A percentile compares a stretch with the other conserved stretches of the same genome.
Evolutionary conservation across 2,797 vertebrate genomes (phyloP).

Genomic region (Australoheros facetus): DNA sequence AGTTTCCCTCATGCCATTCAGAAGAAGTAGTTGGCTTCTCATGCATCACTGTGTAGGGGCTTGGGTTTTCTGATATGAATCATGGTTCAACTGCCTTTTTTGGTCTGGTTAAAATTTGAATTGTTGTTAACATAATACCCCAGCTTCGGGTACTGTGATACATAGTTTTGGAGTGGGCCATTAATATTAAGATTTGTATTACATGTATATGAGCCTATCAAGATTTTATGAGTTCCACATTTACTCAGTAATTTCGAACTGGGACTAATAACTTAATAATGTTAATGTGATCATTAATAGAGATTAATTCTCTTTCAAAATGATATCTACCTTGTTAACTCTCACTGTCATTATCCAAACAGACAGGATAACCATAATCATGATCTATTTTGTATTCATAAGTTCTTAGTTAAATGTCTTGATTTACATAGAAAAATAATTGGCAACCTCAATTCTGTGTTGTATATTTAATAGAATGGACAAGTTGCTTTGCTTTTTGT

Average conservation of each 20-base stretch:
- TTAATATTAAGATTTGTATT: slow-evolving; percentile 66
- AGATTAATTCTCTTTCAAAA: slow-evolving; percentile 2
- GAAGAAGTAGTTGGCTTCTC: slow-evolving; percentile 41
- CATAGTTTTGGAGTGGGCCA: slow-evolving; percentile 22
- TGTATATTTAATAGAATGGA: background rate
- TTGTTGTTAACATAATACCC: slow-evolving; percentile 8
- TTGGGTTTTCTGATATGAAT: background rate
- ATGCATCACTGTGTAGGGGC: background rate
- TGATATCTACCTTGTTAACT: background rate
- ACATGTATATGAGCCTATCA: slow-evolving; percentile 49
- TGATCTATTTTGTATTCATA: background rate
- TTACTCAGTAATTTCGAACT: slow-evolving; percentile 24
- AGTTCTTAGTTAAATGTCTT: background rate
- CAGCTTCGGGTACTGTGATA: slow-evolving; percentile 2
- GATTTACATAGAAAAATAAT: background rate
- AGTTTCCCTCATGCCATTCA: slow-evolving; percentile 52
- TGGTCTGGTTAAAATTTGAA: slow-evolving; percentile 22
- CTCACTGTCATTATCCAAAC: background rate
- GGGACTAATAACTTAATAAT: slow-evolving; percentile 39
- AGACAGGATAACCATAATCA: background rate
- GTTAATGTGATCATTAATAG: slow-evolving; percentile 35
- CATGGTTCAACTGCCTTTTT: background rate
- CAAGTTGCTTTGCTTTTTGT: background rate
- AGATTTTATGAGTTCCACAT: slow-evolving; percentile 43
- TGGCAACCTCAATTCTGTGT: background rate